phyloP scores from a whole-genome alignment of 2,888 invertebrate genomes.

The Pachliopta kotzebuea region DNA sequence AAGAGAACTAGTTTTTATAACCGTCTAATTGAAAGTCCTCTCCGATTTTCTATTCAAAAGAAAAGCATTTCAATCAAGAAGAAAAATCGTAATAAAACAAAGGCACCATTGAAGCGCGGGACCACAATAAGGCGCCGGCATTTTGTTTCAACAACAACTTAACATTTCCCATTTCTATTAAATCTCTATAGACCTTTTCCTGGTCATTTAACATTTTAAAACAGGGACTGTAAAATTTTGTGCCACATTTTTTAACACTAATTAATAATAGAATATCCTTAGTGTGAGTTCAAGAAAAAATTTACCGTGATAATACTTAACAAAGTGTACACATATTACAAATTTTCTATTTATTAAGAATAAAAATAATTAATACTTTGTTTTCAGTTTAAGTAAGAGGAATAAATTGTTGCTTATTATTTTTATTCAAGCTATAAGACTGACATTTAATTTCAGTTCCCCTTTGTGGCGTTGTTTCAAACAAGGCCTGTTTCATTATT shows the following conservation, averaged over 20 bases:
- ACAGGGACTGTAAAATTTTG: background rate
- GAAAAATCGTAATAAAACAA: slow-evolving; percentile 47
- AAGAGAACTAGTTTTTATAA: slow-evolving; percentile 27
- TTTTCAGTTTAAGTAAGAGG: slow-evolving; percentile 2
- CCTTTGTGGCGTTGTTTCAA: slow-evolving; percentile 49
- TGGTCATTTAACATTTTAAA: slow-evolving; percentile 3
- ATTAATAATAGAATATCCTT: background rate
- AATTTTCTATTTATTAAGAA: no score
- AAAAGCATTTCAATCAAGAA: slow-evolving; percentile 61
- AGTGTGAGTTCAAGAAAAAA: background rate
- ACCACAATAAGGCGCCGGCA: slow-evolving; percentile 25
- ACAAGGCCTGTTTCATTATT: slow-evolving; percentile 45
- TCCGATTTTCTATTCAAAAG: slow-evolving; percentile 57
- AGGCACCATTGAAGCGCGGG: slow-evolving; percentile 32
- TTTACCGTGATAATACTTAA: background rate
- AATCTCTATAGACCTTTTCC: slow-evolving; percentile 16
- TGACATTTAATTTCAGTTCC: slow-evolving; percentile 62
- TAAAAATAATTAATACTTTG: background rate
- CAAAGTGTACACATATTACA: no score
- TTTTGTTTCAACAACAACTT: slow-evolving; percentile 24
- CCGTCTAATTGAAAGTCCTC: slow-evolving; percentile 39
- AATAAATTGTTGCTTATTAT: slow-evolving; percentile 42
- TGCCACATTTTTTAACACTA: no score
- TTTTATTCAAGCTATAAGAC: slow-evolving; percentile 45
- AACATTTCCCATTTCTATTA: slow-evolving; percentile 4